phyloP scores from a whole-genome alignment of 2,797 vertebrate genomes.

The Perdix hodgsoniae region DNA sequence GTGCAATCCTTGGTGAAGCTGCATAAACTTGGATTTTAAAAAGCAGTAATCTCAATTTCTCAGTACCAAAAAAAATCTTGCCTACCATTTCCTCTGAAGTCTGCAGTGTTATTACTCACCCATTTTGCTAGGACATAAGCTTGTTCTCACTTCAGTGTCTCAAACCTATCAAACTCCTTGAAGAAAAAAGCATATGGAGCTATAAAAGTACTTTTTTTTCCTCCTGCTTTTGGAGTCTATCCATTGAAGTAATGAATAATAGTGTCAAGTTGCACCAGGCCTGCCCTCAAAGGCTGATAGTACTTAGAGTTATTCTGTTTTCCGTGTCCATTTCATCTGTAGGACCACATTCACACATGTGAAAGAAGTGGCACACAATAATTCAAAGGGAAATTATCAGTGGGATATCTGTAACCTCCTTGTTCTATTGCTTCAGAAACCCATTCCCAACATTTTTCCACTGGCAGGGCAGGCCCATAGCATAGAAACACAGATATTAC shows the following conservation, averaged over 20 bases:
- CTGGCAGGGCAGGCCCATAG: neutral
- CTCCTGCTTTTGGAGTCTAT: neutral
- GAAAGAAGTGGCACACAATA: neutral
- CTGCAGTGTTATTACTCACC: conserved; percentile 32
- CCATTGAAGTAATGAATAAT: neutral
- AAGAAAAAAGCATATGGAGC: neutral
- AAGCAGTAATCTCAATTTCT: neutral
- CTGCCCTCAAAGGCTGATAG: neutral
- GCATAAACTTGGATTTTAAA: neutral
- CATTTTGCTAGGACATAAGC: conserved; percentile 33
- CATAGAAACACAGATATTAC: neutral
- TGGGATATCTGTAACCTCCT: neutral
- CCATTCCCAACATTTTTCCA: neutral
- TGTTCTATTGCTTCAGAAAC: neutral
- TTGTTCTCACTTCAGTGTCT: conserved; percentile 17
- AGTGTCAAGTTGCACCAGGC: neutral
- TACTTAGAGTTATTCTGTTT: neutral
- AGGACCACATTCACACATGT: neutral
- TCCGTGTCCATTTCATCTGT: neutral
- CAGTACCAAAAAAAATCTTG: neutral
- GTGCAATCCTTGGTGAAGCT: neutral
- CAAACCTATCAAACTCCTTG: neutral
- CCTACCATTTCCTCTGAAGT: conserved; percentile 38
- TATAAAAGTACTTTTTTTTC: neutral
- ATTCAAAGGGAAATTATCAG: neutral